Conservation (phyloP, 2,888 invertebrate species). For the Heliconius cydno region DNA sequence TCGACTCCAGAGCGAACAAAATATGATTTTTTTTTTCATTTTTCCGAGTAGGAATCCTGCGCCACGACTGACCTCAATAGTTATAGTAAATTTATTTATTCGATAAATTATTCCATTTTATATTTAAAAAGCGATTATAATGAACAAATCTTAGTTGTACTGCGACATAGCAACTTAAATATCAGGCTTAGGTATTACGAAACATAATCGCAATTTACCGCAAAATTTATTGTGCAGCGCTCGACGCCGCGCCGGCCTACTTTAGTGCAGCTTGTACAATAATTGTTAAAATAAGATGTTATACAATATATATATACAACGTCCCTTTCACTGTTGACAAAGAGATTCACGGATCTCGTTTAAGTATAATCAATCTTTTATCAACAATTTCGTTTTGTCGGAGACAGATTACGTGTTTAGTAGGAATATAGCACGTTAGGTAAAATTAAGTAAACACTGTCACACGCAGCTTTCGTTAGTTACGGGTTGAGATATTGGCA, state of each 20-base stretch:
- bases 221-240: constrained; percentile 13
- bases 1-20: too few relatives aligned
- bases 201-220: constrained; percentile 12
- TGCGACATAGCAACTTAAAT: neutral
- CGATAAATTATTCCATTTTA: neutral
- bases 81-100: neutral
- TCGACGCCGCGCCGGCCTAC: neutral
- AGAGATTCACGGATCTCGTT: neutral
- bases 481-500: too few relatives aligned
- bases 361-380: neutral
- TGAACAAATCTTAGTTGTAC: neutral
- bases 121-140: neutral
- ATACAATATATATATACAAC: neutral
- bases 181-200: neutral
- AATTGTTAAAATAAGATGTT: neutral
- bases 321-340: neutral
- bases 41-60: too few relatives aligned
- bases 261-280: neutral
- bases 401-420: neutral
- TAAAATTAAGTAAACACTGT: too few relatives aligned
- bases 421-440: neutral
- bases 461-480: too few relatives aligned
- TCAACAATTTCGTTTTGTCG: neutral
- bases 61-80: neutral
- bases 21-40: too few relatives aligned